phyloP scores from a whole-genome alignment of 2,888 invertebrate species.

The Perizoma affinitatum region DNA sequence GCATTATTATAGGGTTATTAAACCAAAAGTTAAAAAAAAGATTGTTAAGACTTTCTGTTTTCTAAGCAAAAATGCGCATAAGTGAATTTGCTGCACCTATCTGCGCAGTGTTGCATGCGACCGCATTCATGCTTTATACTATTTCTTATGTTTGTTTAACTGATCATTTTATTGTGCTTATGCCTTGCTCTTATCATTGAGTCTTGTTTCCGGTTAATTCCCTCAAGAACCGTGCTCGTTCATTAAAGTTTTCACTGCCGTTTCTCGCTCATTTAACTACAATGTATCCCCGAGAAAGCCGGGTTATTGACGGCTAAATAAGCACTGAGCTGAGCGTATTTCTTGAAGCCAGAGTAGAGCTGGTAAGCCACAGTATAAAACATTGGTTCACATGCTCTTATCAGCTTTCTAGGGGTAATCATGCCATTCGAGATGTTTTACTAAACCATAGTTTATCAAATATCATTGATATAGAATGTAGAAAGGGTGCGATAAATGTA shows the following conservation, averaged over 20 bases:
- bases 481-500: no score
- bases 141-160: neutral
- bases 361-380: slow-evolving; percentile 3
- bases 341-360: slow-evolving; percentile 1
- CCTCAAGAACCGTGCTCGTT: slow-evolving; percentile 1
- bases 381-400: no score
- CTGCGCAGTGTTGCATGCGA: slow-evolving; percentile 11
- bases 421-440: no score
- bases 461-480: no score
- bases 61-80: slow-evolving; percentile 24
- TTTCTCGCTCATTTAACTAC: slow-evolving; percentile 18
- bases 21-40: neutral
- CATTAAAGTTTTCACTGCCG: slow-evolving; percentile 21
- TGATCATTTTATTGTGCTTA: no score
- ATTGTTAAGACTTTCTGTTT: slow-evolving; percentile 17
- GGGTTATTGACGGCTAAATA: slow-evolving; percentile 23
- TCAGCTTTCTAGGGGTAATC: no score
- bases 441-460: no score
- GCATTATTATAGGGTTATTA: neutral
- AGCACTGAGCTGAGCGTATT: slow-evolving; percentile 7
- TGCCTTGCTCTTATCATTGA: no score
- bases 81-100: slow-evolving; percentile 11
- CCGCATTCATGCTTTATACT: slow-evolving; percentile 7
- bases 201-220: slow-evolving; percentile 12
- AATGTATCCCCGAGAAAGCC: slow-evolving; percentile 24